Evolutionary conservation across 2,888 invertebrate genomes (phyloP), one percentile per base, ranked within the genome.

Genomic region (Tipula unca): DNA sequence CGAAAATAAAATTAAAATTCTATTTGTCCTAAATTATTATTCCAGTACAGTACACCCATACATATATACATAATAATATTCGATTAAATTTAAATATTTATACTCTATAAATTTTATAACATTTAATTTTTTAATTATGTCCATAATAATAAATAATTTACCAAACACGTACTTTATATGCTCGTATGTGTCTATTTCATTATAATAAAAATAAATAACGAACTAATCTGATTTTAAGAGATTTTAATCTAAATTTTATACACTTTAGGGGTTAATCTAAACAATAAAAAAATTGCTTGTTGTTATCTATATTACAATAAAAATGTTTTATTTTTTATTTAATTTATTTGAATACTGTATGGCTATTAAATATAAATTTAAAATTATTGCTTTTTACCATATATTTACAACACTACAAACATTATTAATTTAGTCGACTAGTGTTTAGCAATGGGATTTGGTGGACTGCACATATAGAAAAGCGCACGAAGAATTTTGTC

Each of bases 1-100:
- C n/a, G 39, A 39, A 10, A 39, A 48, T 17, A 69, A 17, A 25
- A 69, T 25, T 10, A 69, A 69, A 25, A 69, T 25, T 13, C 25
- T 69, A 69, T 69, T 69, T 69, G 69, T 10, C 25, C 69, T 69
- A 69, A 69, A 20, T 69, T 69, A 69, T 69, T 69, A 69, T 69
- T 69, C 25, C 69, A 69, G 69, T 69, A 69, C 25, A 69, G 20
- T 25, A 69, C 20, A 20, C 25, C 25, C 17, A 25, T 48, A 17
- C 6, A 20, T 25, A 17, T n/a, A n/a, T n/a, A n/a, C n/a, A n/a
- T n/a, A 1, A 25, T 69, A 69, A 69, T 25, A 69, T 69, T 69
- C 69, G 69, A 69, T 69, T 69, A 69, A 69, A 69, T 69, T 69
- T 25, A 69, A 69, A 69, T 69, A 69, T 69, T 69, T 69, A 69